Conservation (phyloP, 2,888 invertebrate genomes). For the Callinectes sapidus region DNA sequence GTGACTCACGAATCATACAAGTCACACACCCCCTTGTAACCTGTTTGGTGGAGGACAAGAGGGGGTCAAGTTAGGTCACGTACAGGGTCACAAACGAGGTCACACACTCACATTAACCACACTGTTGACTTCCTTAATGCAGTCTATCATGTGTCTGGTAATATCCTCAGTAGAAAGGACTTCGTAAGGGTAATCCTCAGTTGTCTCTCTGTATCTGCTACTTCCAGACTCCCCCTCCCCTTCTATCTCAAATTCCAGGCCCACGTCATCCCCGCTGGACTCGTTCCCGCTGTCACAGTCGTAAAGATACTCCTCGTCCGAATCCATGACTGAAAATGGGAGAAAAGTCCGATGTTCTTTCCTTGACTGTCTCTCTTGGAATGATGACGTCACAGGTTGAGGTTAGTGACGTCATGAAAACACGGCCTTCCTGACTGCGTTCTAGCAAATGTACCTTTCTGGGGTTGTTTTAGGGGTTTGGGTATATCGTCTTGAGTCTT, state of each 20-base stretch:
- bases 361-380: constrained; percentile 36
- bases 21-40: background rate
- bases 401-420: constrained; percentile 56
- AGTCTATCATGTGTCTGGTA: constrained; percentile 97
- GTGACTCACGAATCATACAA: background rate
- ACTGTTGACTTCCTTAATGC: constrained; percentile 96
- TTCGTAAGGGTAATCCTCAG: constrained; percentile 94
- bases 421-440: constrained; percentile 56
- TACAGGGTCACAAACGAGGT: background rate
- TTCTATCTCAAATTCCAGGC: constrained; percentile 71
- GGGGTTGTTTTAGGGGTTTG: background rate
- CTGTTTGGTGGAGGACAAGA: no score
- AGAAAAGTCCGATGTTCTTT: constrained; percentile 34
- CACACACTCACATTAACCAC: constrained; percentile 88
- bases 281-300: constrained; percentile 94
- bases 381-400: constrained; percentile 34
- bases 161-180: constrained; percentile 97
- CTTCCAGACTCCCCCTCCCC: constrained; percentile 56
- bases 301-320: constrained; percentile 92
- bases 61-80: no score
- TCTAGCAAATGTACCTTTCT: background rate
- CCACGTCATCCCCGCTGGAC: constrained; percentile 91
- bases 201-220: constrained; percentile 83
- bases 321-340: constrained; percentile 83
- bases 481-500: no score